Base-by-base conservation (phyloP, 2,888 invertebrate genomes). In the Limnephilus marmoratus region DNA sequence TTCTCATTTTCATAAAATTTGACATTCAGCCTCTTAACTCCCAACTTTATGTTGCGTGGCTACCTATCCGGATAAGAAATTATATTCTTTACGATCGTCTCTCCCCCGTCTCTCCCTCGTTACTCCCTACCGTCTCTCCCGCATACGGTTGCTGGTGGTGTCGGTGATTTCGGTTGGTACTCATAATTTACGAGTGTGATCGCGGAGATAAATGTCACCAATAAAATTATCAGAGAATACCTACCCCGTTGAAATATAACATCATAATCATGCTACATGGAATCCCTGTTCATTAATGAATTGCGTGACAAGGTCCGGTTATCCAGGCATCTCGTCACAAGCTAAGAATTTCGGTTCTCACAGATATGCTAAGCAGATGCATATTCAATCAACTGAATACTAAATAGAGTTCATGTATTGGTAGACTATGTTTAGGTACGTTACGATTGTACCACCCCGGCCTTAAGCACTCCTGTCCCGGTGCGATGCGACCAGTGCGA, bases 161-260 rank as follows among this genome's bases (percentile, higher is more conserved):
- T 68, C 24, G 68, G 68, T 68, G 68, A 68, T 68, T 68, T 68
- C 53, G 68, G 68, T 18, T n/a, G 34, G 83, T 83, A 41, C 83
- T 83, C 37, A 37, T 83, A 37, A 83, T 83, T 34, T 24, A 83
- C 37, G 83, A 37, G 83, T 37, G 83, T 41, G 83, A 34, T 34
- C 83, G 83, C 24, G 37, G 24, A 83, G 83, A 83, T 34, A 83
- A 83, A 83, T 83, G 83, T 83, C 83, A 83, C 83, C 83, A 83
- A 83, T 83, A 83, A 83, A 83, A 83, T 34, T 83, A 83, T 83
- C 83, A 37, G 83, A 83, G 83, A 41, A 83, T 83, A 24, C 68
- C 68, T 68, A 68, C 83, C 34, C 37, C 34, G 83, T 83, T 83
- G 83, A 83, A 83, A 83, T 83, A 83, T 83, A 41, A 83, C 83